Evolutionary conservation across 2,797 vertebrate genomes (phyloP), one percentile per base, ranked within the genome.

Genomic region (Coranthus polyacanthus): DNA sequence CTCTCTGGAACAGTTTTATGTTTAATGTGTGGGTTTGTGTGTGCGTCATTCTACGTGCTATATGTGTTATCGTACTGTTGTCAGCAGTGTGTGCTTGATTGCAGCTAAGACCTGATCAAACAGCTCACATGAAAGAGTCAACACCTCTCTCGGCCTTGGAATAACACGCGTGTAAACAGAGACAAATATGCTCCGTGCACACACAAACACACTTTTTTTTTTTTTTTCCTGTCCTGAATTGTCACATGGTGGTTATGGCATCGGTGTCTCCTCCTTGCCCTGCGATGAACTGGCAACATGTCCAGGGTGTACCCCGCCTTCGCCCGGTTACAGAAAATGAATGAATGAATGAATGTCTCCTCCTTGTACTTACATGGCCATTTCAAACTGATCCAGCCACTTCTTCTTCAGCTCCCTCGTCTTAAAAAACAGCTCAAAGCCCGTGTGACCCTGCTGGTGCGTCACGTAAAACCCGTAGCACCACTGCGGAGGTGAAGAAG

Each of bases 341-440:
- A n/a, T n/a, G n/a, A n/a, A n/a, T n/a, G 29, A 17, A 55, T 70
- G 47, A 5, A 3, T 50, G 58, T 22, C 13, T 53, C 38, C 12
- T 55, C 37, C 0, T 17, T 17, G 72, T 92, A 96, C 97, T 97
- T 82, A 99, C 97, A 98, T 89, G 68, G 97, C 97, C 97, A 98
- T 98, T 88, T 96, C 95, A 88, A 99, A 99, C 83, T 97, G 97
- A 70, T 99, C 97, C 77, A 99, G 93, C 96, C 97, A 98, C 80
- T 98, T 98, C 92, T 98, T 99, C 94, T 98, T 98, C 89, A 98
- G 93, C 79, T 99, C 97, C 85, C 95, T 94, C 68, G 97, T 99
- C 92, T 98, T 99, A 80, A 98, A 97, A 68, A 97, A 97, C 84
- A 98, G 92, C 90, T 99, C 96, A 75, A 97, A 94, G 69, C 97